Conservation (phyloP, 2,113 vertebrate species). For the Danionella cerebrum region DNA sequence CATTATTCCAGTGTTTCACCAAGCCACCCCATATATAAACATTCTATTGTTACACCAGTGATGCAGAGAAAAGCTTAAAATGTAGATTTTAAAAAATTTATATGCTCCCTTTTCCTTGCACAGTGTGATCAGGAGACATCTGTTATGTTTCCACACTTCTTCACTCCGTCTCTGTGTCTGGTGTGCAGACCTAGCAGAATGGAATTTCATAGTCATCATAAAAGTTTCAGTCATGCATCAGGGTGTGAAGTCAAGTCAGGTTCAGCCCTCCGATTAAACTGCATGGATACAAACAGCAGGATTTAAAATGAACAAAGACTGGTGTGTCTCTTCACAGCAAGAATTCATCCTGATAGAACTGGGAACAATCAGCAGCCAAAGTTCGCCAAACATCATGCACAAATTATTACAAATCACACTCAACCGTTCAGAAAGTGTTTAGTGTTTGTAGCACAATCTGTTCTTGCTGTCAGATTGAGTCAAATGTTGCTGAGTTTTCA, state of each 20-base stretch:
- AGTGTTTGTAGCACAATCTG: background rate
- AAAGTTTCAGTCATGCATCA: constrained; percentile 29
- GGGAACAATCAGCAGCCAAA: background rate
- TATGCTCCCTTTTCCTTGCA: constrained; percentile 34
- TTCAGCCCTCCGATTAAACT: background rate
- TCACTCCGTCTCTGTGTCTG: constrained; percentile 16
- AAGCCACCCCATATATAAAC: too few species aligned
- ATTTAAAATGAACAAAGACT: background rate
- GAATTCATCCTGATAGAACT: background rate
- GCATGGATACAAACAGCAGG: background rate
- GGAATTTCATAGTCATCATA: constrained; percentile 35
- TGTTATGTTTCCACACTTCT: background rate
- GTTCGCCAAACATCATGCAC: background rate
- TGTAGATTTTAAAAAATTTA: constrained; percentile 52
- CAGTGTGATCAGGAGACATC: constrained; percentile 16
- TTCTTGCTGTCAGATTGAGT: background rate
- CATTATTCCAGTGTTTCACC: too few species aligned
- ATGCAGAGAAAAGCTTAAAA: constrained; percentile 49
- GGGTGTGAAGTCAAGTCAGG: background rate
- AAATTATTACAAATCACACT: background rate
- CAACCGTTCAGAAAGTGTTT: background rate
- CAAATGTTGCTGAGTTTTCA: background rate
- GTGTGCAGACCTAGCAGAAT: constrained; percentile 9
- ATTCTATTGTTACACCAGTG: constrained; percentile 46
- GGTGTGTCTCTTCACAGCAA: background rate